phyloP scores from a whole-genome alignment of 2,888 invertebrate species.

The Luperina nickerlii region DNA sequence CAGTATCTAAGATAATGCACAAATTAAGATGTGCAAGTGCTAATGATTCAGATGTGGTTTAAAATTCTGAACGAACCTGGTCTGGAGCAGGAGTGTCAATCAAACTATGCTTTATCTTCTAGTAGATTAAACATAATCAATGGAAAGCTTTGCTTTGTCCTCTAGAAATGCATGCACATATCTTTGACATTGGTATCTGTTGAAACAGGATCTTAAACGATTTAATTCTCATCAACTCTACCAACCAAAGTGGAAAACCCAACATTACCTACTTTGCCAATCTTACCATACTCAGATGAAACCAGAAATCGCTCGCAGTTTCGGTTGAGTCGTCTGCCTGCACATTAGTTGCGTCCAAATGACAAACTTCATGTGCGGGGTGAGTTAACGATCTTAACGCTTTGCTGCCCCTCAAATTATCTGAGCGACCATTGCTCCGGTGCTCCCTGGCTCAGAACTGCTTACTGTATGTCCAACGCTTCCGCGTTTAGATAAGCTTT shows the following conservation, averaged over 20 bases:
- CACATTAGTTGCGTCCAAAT: slow-evolving; percentile 80
- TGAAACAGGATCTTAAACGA: not conserved
- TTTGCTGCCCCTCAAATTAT: slow-evolving; percentile 88
- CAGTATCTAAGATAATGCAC: not conserved
- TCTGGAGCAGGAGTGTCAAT: rapidly evolving
- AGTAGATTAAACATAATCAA: not conserved
- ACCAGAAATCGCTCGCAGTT: slow-evolving; percentile 64
- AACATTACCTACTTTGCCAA: not conserved
- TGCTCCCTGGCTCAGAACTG: slow-evolving; percentile 87
- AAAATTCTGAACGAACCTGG: not conserved
- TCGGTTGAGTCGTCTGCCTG: slow-evolving; percentile 68
- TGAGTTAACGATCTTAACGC: slow-evolving; percentile 89
- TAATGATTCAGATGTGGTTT: not conserved
- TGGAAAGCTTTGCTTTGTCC: not conserved
- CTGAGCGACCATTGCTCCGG: slow-evolving; percentile 87
- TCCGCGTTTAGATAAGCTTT: slow-evolving; percentile 79
- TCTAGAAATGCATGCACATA: not conserved
- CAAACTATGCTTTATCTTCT: not conserved
- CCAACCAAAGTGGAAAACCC: not conserved
- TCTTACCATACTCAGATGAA: slow-evolving; percentile 6
- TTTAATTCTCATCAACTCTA: not conserved
- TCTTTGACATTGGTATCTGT: not conserved
- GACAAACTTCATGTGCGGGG: slow-evolving; percentile 79
- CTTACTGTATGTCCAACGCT: slow-evolving; percentile 85
- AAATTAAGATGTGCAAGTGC: not conserved